Conservation (phyloP, 23 tunicate species). For the Corella eumyota region DNA sequence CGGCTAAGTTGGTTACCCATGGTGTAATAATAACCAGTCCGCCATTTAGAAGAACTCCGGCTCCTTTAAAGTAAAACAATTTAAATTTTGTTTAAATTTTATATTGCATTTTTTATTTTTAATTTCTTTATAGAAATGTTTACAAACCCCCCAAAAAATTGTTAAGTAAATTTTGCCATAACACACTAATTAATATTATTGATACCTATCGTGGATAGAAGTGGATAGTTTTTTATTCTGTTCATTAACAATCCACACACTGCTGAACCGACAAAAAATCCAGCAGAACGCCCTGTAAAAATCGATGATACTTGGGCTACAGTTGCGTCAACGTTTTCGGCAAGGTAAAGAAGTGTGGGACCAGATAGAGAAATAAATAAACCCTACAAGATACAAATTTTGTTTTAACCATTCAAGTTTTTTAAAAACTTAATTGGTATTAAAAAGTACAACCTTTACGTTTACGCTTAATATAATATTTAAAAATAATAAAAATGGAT, state of each 20-base stretch:
- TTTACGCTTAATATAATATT: too few species aligned
- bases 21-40: conserved; percentile 58
- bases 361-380: conserved; percentile 60
- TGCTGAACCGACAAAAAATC: conserved; percentile 57
- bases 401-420: too few species aligned
- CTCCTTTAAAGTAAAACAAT: conserved; percentile 41
- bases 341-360: conserved; percentile 76
- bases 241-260: conserved; percentile 35
- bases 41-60: conserved; percentile 53
- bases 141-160: too few species aligned
- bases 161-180: too few species aligned
- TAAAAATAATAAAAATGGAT: too few species aligned
- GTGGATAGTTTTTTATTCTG: neutral
- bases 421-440: too few species aligned
- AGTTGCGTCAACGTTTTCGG: conserved; percentile 60
- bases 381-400: conserved; percentile 51
- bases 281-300: conserved; percentile 88
- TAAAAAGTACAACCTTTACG: too few species aligned
- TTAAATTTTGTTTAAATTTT: too few species aligned
- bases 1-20: conserved; percentile 50
- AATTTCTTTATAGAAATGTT: too few species aligned
- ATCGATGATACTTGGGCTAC: conserved; percentile 56
- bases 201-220: neutral
- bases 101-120: too few species aligned
- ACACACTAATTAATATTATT: neutral